A percentile compares a stretch with the other conserved stretches of the same genome.
These are phyloP conservation scores for Bugula neritina DNA, from an alignment of 2,888 invertebrate genomes.

Conservation along the genomic window DNA sequence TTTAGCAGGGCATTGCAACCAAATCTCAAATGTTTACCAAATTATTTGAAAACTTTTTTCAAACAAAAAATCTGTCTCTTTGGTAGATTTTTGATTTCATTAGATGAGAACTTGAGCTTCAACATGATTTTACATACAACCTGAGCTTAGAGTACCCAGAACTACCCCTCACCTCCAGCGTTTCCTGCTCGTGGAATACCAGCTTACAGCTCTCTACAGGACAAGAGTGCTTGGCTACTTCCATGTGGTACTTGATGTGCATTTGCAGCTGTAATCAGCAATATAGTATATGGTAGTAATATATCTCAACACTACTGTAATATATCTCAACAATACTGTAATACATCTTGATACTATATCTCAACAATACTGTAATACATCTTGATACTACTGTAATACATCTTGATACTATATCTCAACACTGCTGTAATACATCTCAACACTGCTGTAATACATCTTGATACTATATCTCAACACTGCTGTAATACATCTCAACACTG, in stretches of 20 bases:
- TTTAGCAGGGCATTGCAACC: too few species aligned
- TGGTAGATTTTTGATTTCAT: too few species aligned
- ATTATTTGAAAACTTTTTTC: too few species aligned
- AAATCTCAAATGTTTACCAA: too few species aligned
- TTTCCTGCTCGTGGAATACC: slow-evolving; percentile 3
- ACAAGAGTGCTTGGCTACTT: neutral
- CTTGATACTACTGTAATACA: neutral
- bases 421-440: slow-evolving; percentile 18
- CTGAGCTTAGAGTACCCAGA: too few species aligned
- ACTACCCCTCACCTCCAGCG: slow-evolving; percentile 1
- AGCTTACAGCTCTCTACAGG: neutral
- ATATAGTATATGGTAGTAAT: neutral
- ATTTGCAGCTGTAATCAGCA: slow-evolving; percentile 11
- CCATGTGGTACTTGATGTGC: slow-evolving; percentile 3
- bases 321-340: neutral
- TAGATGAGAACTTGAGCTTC: too few species aligned
- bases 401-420: neutral
- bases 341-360: neutral
- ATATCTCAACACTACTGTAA: neutral
- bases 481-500: neutral
- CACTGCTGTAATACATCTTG: slow-evolving; percentile 17
- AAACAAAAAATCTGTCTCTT: too few species aligned
- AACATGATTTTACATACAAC: too few species aligned
- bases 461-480: neutral
- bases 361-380: neutral